Percentiles rank a stretch among this genome's conserved stretches.
Evolutionary conservation across 1,140 invertebrate genomes (phyloP).

Genomic region (Geopemphigus sp.): DNA sequence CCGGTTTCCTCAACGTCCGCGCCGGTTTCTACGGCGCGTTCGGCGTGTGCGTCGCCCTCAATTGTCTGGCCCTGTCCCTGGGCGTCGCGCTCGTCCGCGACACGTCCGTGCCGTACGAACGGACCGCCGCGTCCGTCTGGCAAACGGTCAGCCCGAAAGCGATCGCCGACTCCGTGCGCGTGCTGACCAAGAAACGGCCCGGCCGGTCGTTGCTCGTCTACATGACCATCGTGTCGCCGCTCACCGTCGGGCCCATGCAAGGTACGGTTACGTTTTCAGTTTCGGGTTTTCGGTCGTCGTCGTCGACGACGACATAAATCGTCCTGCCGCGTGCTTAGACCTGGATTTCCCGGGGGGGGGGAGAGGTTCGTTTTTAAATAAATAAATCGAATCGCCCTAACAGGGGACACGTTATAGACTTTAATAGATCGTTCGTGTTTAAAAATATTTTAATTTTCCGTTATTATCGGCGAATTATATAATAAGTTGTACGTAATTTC

Average conservation of each 20-base stretch:
- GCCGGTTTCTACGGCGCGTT: slow-evolving; percentile 47
- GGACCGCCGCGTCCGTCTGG: slow-evolving; percentile 15
- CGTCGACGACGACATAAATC: too few relatives aligned
- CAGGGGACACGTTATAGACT: too few relatives aligned
- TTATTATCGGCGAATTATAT: too few relatives aligned
- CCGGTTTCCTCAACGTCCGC: slow-evolving; percentile 41
- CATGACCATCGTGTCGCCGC: slow-evolving; percentile 50
- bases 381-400: too few relatives aligned
- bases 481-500: too few relatives aligned
- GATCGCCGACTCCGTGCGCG: slow-evolving; percentile 10
- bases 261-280: slow-evolving; percentile 28
- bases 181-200: slow-evolving; percentile 35
- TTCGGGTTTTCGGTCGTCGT: too few relatives aligned
- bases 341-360: too few relatives aligned
- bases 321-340: too few relatives aligned
- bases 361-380: too few relatives aligned
- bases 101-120: slow-evolving; percentile 15
- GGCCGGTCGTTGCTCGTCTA: slow-evolving; percentile 38
- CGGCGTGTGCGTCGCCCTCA: slow-evolving; percentile 38
- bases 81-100: not conserved
- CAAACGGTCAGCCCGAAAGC: slow-evolving; percentile 32
- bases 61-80: not conserved
- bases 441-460: too few relatives aligned
- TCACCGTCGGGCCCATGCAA: slow-evolving; percentile 48
- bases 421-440: too few relatives aligned